phyloP scores from a whole-genome alignment of 2,113 vertebrate genomes.

The Lasiurus cinereus region DNA sequence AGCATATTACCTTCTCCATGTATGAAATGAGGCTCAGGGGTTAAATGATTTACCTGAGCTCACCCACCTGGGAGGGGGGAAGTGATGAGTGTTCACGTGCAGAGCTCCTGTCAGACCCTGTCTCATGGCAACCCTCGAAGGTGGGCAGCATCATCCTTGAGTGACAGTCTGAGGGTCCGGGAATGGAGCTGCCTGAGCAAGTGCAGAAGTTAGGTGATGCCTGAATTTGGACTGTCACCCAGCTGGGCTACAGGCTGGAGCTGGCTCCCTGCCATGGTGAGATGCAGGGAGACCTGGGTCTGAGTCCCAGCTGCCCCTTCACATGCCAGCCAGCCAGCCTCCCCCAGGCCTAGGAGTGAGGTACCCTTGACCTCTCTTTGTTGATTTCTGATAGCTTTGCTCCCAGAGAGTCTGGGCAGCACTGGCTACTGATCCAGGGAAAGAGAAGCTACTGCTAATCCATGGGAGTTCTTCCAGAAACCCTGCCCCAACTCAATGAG shows the following conservation, averaged over 20 bases:
- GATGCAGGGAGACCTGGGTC: neutral
- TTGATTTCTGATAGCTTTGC: neutral
- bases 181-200: neutral
- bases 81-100: too few species aligned
- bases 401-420: neutral
- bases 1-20: neutral
- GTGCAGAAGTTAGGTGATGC: neutral
- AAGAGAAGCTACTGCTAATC: neutral
- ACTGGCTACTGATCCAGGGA: neutral
- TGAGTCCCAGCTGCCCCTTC: neutral
- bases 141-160: neutral
- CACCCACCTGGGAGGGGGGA: neutral
- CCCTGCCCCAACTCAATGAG: neutral
- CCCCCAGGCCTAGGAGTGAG: neutral
- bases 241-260: too few species aligned
- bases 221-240: neutral
- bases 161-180: neutral
- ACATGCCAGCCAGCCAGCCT: neutral
- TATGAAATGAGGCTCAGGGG: neutral
- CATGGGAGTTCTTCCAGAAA: neutral
- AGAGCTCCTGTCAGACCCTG: neutral
- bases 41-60: neutral
- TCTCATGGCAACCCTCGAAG: neutral
- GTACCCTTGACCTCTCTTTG: neutral
- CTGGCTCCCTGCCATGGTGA: neutral